phyloP scores from a whole-genome alignment of 1,140 invertebrate species.

The Leptinotarsa defecta region DNA sequence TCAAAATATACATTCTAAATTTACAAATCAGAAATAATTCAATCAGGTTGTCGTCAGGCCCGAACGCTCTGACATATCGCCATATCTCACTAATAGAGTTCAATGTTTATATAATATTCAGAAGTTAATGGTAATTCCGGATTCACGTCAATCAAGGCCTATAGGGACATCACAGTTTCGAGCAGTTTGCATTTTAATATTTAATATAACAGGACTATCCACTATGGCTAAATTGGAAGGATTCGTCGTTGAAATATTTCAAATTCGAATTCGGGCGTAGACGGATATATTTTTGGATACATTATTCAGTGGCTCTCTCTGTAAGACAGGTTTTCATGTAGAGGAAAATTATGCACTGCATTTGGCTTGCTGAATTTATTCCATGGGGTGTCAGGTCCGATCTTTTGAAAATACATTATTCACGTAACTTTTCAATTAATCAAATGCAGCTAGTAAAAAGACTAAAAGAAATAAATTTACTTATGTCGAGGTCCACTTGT shows the following conservation, averaged over 20 bases:
- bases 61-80: not conserved
- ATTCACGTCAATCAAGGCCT: slow-evolving; percentile 1
- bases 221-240: not conserved
- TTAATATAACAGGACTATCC: slow-evolving; percentile 3
- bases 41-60: not conserved
- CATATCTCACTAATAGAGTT: not conserved
- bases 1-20: too few species aligned
- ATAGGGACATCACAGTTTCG: not conserved
- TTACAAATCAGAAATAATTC: not conserved
- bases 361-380: too few species aligned
- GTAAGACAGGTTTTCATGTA: not conserved
- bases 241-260: not conserved
- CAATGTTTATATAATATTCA: not conserved
- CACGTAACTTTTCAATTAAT: too few species aligned
- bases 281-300: not conserved
- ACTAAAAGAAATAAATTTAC: too few species aligned
- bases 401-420: too few species aligned
- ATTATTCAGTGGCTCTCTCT: not conserved
- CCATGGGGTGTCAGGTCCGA: too few species aligned
- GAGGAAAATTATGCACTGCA: too few species aligned
- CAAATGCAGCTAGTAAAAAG: too few species aligned
- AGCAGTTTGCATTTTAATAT: slow-evolving; percentile 6
- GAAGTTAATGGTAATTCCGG: not conserved
- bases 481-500: too few species aligned
- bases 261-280: not conserved